A percentile compares a stretch with the other conserved stretches of the same genome.
These are phyloP conservation scores for Hydra vulgaris DNA, from an alignment of 30 jellyfish, hydroid and myxozoan species.

Conservation along the genomic window DNA sequence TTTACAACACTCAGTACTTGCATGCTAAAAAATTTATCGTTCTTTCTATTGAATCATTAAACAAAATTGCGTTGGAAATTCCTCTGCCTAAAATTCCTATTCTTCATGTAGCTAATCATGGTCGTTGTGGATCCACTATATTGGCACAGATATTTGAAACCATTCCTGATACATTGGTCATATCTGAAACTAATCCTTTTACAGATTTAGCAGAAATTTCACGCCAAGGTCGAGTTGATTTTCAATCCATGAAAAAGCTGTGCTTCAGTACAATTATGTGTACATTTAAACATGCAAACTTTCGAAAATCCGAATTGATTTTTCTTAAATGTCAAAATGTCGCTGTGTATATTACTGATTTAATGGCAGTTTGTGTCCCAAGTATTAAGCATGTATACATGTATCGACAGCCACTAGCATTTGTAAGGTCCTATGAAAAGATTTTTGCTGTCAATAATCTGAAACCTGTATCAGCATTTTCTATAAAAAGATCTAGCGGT, in stretches of 20 bases:
- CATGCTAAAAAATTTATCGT: conserved; percentile 2
- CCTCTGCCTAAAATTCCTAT: conserved; percentile 15
- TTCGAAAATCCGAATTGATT: background rate
- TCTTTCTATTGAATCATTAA: conserved; percentile 8
- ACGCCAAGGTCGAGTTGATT: conserved; percentile 1
- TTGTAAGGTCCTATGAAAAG: conserved; percentile 21
- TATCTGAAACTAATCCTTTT: conserved; percentile 23
- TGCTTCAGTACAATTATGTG: conserved; percentile 8
- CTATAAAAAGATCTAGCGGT: background rate
- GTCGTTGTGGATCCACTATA: conserved; percentile 30
- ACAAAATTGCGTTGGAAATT: background rate
- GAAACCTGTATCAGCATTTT: background rate
- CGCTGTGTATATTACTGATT: conserved; percentile 17
- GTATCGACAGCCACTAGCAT: conserved; percentile 20
- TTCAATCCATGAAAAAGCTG: background rate
- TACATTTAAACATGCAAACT: conserved; percentile 14
- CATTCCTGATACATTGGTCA: conserved; percentile 9
- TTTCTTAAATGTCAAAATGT: conserved; percentile 17
- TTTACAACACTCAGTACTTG: conserved; percentile 12
- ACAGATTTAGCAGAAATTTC: conserved; percentile 20
- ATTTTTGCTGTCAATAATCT: background rate
- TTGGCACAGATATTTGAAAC: conserved; percentile 7
- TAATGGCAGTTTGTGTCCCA: conserved; percentile 12
- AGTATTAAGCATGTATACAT: conserved; percentile 14
- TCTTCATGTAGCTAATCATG: conserved; percentile 31